These are phyloP conservation scores for Centropus bengalensis DNA, from an alignment of 2,113 vertebrate genomes.

Conservation along the genomic window DNA sequence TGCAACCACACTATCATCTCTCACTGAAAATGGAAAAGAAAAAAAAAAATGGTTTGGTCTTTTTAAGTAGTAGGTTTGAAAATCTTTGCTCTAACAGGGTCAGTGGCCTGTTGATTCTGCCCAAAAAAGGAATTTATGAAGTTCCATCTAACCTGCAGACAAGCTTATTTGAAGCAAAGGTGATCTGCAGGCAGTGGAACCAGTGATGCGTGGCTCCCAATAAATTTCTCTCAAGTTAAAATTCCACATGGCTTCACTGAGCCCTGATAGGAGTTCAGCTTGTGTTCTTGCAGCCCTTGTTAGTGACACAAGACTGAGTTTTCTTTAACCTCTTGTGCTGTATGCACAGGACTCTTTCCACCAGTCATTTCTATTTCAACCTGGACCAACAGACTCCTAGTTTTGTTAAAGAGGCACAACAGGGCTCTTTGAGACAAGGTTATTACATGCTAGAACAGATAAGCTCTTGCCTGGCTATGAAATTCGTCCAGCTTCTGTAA, in stretches of 20 bases:
- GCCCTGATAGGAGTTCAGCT: neutral
- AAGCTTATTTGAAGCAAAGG: neutral
- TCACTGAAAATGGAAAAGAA: neutral
- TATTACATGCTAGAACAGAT: neutral
- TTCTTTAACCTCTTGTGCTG: neutral
- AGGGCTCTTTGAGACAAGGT: accelerated
- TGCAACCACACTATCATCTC: neutral
- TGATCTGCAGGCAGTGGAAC: neutral
- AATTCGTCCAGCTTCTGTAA: neutral
- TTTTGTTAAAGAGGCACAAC: neutral
- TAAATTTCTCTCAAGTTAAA: neutral
- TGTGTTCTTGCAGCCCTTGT: neutral
- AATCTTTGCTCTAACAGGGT: neutral
- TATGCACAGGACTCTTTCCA: neutral
- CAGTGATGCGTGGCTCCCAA: neutral
- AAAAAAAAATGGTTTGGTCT: neutral
- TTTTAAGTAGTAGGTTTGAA: neutral
- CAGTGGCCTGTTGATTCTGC: neutral
- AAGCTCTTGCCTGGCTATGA: neutral
- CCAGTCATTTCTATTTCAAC: neutral
- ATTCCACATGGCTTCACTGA: neutral
- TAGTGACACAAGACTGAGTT: neutral
- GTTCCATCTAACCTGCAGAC: neutral
- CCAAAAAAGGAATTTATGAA: neutral
- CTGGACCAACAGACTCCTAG: neutral